Evolutionary conservation across 2,888 invertebrate genomes (phyloP).

Genomic region (Sinopyrophorus schimmeli): DNA sequence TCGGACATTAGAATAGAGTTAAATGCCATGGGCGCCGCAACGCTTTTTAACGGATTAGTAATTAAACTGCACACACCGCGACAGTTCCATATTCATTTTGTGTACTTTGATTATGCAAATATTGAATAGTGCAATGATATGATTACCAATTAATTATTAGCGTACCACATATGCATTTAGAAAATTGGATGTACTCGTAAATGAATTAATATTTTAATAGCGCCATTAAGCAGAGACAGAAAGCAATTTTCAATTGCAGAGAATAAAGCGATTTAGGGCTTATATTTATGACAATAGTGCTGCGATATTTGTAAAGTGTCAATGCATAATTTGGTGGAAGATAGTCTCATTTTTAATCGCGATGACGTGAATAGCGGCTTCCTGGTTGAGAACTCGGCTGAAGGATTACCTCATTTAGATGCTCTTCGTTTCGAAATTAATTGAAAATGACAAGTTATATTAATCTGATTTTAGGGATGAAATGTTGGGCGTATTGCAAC

Average conservation of each 20-base stretch:
- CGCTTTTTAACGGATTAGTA: slow-evolving; percentile 43
- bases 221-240: slow-evolving; percentile 36
- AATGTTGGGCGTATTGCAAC: slow-evolving; percentile 32
- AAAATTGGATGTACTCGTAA: slow-evolving; percentile 38
- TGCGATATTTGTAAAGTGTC: slow-evolving; percentile 55
- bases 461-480: slow-evolving; percentile 51
- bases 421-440: slow-evolving; percentile 51
- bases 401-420: slow-evolving; percentile 52
- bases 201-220: slow-evolving; percentile 42
- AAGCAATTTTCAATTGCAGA: slow-evolving; percentile 26
- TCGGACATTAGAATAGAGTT: slow-evolving; percentile 40
- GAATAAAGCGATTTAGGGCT: slow-evolving; percentile 24
- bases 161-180: slow-evolving; percentile 37
- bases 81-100: slow-evolving; percentile 13
- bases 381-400: slow-evolving; percentile 46
- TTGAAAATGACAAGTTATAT: slow-evolving; percentile 55
- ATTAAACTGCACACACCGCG: slow-evolving; percentile 33
- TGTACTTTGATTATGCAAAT: slow-evolving; percentile 31
- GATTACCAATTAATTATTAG: slow-evolving; percentile 44
- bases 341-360: slow-evolving; percentile 54
- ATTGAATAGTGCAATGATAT: slow-evolving; percentile 36
- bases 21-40: slow-evolving; percentile 41
- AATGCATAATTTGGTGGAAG: slow-evolving; percentile 53
- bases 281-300: slow-evolving; percentile 39
- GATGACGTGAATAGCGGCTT: slow-evolving; percentile 53